Conservation (phyloP, 2,888 invertebrate genomes). For the Nemapogon koenigi region DNA sequence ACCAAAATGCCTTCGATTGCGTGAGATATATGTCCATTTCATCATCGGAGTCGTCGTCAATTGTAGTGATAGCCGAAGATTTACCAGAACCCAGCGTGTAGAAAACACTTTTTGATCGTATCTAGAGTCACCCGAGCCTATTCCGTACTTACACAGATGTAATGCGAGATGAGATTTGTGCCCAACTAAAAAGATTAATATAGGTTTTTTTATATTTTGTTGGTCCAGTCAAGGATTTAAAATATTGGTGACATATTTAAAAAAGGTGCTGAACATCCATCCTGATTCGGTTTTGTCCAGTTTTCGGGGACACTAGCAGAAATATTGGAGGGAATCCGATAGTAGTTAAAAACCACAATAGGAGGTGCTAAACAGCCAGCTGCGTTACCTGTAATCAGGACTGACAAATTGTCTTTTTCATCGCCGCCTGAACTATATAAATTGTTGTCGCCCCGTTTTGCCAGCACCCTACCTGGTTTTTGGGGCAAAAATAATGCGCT, state of each 20-base stretch:
- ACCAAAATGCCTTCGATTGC: no score
- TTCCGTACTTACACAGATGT: constrained; percentile 14
- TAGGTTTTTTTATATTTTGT: no score
- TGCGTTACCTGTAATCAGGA: not conserved
- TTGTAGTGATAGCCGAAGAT: constrained; percentile 12
- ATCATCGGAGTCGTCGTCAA: constrained; percentile 12
- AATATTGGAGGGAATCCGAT: no score
- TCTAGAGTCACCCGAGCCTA: constrained; percentile 14
- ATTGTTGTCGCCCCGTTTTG: not conserved
- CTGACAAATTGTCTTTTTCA: not conserved
- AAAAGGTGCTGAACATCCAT: no score
- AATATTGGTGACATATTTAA: no score
- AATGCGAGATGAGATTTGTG: no score
- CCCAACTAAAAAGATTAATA: no score
- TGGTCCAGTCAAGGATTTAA: no score
- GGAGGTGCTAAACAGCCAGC: not conserved
- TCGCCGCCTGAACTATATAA: not conserved
- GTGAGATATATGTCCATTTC: no score
- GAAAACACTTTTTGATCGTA: constrained; percentile 15
- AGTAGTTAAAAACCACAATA: no score
- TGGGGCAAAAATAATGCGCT: not conserved
- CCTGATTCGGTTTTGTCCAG: no score
- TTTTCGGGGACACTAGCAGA: no score
- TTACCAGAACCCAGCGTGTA: constrained; percentile 12
- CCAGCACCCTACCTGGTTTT: not conserved